Percentiles rank a stretch among this genome's conserved stretches.
Conservation (phyloP, 2,797 vertebrate species). For the Borostomias antarcticus region DNA sequence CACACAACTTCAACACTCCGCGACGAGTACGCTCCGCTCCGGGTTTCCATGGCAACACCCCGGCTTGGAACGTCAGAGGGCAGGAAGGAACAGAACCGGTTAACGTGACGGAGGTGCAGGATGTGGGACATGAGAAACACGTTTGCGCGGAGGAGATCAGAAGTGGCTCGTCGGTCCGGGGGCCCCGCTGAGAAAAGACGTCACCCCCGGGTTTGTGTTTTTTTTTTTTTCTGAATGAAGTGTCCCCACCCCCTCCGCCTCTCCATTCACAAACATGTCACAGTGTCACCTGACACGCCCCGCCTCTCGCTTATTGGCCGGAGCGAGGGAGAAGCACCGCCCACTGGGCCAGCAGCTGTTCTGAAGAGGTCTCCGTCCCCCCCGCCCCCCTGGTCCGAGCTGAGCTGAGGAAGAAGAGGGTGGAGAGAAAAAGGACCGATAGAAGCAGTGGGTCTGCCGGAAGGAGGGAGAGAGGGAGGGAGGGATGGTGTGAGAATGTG, state of each 20-base stretch:
- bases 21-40: slow-evolving; percentile 3
- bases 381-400: neutral
- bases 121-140: neutral
- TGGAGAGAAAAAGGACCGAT: neutral
- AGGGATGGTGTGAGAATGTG: no score
- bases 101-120: no score
- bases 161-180: neutral
- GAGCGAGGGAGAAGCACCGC: neutral
- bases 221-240: neutral
- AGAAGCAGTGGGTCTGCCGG: neutral
- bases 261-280: slow-evolving; percentile 1
- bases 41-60: slow-evolving; percentile 13
- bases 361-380: neutral
- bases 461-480: neutral
- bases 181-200: neutral
- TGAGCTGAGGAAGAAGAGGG: no score
- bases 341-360: neutral
- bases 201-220: neutral
- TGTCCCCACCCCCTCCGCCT: neutral
- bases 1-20: neutral
- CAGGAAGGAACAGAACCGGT: neutral
- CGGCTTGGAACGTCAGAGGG: neutral
- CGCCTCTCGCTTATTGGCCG: neutral
- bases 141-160: neutral
- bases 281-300: neutral